Base-by-base conservation (phyloP, 2,888 invertebrate genomes). In the Caenorhabditis imperialis region DNA sequence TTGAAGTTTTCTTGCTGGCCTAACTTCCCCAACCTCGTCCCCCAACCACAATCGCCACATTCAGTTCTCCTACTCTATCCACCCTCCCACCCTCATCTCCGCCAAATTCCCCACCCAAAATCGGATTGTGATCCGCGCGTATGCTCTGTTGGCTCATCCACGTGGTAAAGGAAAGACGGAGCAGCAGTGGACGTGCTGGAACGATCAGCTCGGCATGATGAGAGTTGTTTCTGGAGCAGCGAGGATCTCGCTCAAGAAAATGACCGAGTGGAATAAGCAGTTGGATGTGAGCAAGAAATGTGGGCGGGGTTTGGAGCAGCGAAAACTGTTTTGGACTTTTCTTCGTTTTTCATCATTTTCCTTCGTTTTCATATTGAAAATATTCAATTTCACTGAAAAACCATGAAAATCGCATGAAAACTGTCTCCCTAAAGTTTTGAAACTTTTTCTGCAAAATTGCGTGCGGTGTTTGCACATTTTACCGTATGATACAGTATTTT, bases 151-250 rank as follows among this genome's bases (percentile, higher is more conserved):
- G 3, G 65, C 48, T 20, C 57, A 57, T 33, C 40, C 65, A 5
- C 16, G 33, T 8, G 47, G 22, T 25, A 10, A 30, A 0, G 12
- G 50, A 6, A 30, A 47, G 7, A 38, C 48, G 22, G 65, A 65
- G 22, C 30, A n/a, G 14, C 48, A 50, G 10, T 65, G 65, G 65
- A 37, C 57, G 4, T 57, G 55, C 22, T 65, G 55, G 55, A 65
- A 65, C 18, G 65, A 65, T 20, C 54, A 54, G 5, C 16, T 65
- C 22, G 65, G 65, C 3, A 4, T 55, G 12, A 55, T 65, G 55
- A 1, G 14, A 8, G 33, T 65, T n/a, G 35, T 55, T n/a, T 42
- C 42, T n/a, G 65, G 65, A 14, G 38, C 65, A 0, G 65, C 65
- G 2, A 47, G 65, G 4, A 65, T 27, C 22, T 45, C 65, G 14